These are phyloP conservation scores for Brachyhypopomus gauderio DNA, from an alignment of 2,113 vertebrate species.

Conservation along the genomic window DNA sequence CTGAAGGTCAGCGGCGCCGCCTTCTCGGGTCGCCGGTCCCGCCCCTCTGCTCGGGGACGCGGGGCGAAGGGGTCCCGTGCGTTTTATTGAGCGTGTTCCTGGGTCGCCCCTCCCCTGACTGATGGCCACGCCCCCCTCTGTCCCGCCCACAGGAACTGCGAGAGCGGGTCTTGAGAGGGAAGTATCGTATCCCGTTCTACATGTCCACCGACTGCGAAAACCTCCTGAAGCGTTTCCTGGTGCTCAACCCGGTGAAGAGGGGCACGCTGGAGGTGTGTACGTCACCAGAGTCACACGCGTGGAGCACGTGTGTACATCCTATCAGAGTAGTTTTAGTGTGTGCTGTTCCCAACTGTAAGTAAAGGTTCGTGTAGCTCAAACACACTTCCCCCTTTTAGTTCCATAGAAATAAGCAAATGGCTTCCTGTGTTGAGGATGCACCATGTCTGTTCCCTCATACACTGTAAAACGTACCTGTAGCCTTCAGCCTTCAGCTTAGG, in stretches of 20 bases:
- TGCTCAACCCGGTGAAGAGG: constrained; percentile 91
- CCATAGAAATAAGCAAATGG: background rate
- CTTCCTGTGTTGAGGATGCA: background rate
- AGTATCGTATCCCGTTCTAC: constrained; percentile 94
- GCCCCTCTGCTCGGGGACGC: background rate
- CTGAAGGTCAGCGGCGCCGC: constrained; percentile 42
- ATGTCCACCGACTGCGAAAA: constrained; percentile 97
- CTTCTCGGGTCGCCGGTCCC: too few species aligned
- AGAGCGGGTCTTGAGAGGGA: constrained; percentile 90
- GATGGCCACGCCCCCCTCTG: background rate
- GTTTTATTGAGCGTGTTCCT: too few species aligned
- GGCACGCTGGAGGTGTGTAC: constrained; percentile 95
- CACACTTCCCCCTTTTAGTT: background rate
- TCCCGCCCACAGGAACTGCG: constrained; percentile 81
- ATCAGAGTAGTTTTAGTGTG: too few species aligned
- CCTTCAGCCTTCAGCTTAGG: background rate
- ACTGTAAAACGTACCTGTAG: background rate
- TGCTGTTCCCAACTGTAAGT: background rate
- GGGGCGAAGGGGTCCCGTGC: too few species aligned
- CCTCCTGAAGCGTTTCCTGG: constrained; percentile 87
- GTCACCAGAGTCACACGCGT: too few species aligned
- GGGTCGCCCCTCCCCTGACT: background rate
- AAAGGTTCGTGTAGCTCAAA: background rate
- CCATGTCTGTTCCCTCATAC: constrained; percentile 1
- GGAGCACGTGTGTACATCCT: too few species aligned